Evolutionary conservation across 2,888 invertebrate species (phyloP).

Genomic region (Cerastis leucographa): DNA sequence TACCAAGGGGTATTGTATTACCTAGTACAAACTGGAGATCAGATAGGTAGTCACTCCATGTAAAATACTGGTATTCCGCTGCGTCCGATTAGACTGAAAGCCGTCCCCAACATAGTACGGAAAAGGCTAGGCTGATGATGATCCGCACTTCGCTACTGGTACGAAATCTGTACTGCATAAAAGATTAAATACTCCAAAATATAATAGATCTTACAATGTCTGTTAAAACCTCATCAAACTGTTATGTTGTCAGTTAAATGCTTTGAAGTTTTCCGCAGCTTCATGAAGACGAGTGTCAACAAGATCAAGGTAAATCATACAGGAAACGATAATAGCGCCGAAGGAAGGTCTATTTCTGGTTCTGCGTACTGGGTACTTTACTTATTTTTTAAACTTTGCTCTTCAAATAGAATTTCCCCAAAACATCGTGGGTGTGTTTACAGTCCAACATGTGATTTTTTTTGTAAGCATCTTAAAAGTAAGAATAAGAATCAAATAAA

Average conservation of each 20-base stretch:
- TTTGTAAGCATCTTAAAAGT: neutral
- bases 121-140: too few relatives aligned
- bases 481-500: too few relatives aligned
- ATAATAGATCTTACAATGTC: constrained; percentile 7
- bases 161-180: neutral
- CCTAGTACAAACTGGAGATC: too few relatives aligned
- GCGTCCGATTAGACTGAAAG: too few relatives aligned
- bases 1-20: too few relatives aligned
- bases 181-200: neutral
- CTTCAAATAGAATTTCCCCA: neutral
- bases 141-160: neutral
- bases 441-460: neutral
- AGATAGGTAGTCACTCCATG: too few relatives aligned
- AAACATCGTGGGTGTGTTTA: neutral
- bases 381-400: neutral
- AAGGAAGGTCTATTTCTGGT: neutral
- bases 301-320: constrained; percentile 23
- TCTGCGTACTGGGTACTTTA: neutral
- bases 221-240: neutral
- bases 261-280: constrained; percentile 24
- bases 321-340: neutral
- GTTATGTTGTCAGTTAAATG: too few relatives aligned
- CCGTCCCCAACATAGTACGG: too few relatives aligned
- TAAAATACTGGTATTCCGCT: too few relatives aligned
- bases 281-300: constrained; percentile 18